Percentiles rank a stretch among this genome's conserved stretches.
phyloP scores from a whole-genome alignment of 2,113 vertebrate species.

The Myocastor coypus region DNA sequence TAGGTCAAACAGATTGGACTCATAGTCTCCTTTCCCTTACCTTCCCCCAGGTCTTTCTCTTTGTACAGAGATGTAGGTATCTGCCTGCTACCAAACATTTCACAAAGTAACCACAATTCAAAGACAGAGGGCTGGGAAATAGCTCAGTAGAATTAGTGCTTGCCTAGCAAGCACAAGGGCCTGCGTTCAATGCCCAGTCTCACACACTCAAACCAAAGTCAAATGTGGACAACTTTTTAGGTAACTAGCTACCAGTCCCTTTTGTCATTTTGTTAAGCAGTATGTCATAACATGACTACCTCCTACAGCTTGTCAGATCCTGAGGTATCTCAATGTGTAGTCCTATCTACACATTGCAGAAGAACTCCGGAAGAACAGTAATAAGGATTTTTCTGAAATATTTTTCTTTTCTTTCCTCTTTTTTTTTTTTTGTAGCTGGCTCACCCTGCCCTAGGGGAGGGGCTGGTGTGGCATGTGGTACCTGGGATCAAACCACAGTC shows the following conservation, averaged over 20 bases:
- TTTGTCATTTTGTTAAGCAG: constrained; percentile 18
- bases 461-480: too few relatives aligned
- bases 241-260: not conserved
- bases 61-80: not conserved
- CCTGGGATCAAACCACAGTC: too few relatives aligned
- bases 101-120: not conserved
- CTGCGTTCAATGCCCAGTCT: too few relatives aligned
- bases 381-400: not conserved
- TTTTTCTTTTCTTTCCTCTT: too few relatives aligned
- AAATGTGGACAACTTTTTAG: not conserved
- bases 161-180: too few relatives aligned
- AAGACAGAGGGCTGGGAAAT: too few relatives aligned
- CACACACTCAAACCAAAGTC: not conserved
- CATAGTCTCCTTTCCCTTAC: not conserved
- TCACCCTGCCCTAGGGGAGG: too few relatives aligned
- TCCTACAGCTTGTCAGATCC: not conserved
- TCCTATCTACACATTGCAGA: not conserved
- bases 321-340: not conserved
- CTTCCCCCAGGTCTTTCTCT: not conserved
- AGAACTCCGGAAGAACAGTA: constrained; percentile 10
- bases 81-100: not conserved
- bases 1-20: too few relatives aligned
- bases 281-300: constrained; percentile 42
- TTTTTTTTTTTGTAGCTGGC: too few relatives aligned
- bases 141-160: too few relatives aligned